Base-by-base conservation (phyloP, 2,797 vertebrate species). In the Arremon brunneinucha region DNA sequence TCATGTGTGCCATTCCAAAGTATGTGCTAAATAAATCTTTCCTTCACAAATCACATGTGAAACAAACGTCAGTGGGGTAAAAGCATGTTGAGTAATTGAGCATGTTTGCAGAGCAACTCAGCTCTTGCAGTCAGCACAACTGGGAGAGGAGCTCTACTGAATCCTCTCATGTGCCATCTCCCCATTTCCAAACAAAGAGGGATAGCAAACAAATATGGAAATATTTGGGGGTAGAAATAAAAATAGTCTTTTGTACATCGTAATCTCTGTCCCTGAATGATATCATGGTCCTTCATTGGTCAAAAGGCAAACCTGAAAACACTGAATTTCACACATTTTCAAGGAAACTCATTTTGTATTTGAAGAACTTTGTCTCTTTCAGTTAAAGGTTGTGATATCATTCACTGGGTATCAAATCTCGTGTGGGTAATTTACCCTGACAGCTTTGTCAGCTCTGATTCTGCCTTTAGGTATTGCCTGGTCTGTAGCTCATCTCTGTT, bases 1-100 rank as follows among this genome's bases (percentile, higher is more conserved):
- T 87, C 70, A 63, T 34, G 59, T 84, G 95, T 96, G 95, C 94
- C 96, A 96, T 96, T 96, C 88, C 94, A 53, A 94, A 94, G 63
- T 95, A 41, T 69, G 81, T 94, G 92, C 93, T 96, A 87, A 95
- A 88, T 82, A 75, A 94, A 86, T 47, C 74, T 49, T 93, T 69
- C 53, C 74, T 89, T 93, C 65, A 84, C 83, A 79, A 93, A 39
- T 77, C 69, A 76, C 7, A 0, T 70, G 57, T 93, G 62, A 83
- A 93, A 78, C 79, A 89, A 83, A 82, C 27, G 2, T 83, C 65
- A 30, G 6, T 77, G 91, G 44, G 41, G 26, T 52, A 50, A 72
- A 83, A 88, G 41, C 74, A 60, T 4, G 2, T 64, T 63, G 60
- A 77, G 41, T 44, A 56, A 81, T 41, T 2, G 1, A 35, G 47